A percentile compares a stretch with the other conserved stretches of the same genome.
phyloP scores from a whole-genome alignment of 2,797 vertebrate species.

The Chelidonichthys spinosus region DNA sequence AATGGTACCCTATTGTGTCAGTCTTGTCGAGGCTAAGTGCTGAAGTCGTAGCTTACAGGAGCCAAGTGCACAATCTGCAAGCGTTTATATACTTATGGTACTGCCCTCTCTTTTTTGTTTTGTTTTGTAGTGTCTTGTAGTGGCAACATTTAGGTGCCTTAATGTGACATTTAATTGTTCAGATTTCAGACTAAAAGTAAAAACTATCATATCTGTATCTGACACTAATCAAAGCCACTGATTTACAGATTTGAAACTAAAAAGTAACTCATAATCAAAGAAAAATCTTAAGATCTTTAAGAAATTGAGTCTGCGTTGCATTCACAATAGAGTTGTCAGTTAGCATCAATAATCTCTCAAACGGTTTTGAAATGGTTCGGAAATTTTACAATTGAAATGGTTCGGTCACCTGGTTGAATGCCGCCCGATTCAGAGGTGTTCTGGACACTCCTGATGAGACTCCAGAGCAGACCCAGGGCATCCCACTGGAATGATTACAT shows the following conservation, averaged over 20 bases:
- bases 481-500: conserved; percentile 16
- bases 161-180: neutral
- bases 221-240: neutral
- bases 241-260: neutral
- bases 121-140: neutral
- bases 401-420: neutral
- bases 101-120: neutral
- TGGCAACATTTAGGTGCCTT: too few species aligned
- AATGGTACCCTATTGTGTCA: neutral
- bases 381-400: neutral
- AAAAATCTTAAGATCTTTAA: neutral
- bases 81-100: neutral
- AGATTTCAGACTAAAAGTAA: neutral
- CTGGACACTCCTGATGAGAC: conserved; percentile 5
- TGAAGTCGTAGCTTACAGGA: neutral
- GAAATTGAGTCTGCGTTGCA: conserved; percentile 7
- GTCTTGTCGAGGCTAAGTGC: neutral
- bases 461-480: neutral
- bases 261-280: neutral
- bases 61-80: neutral
- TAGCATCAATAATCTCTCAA: neutral
- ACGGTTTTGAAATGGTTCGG: neutral
- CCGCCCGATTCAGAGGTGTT: neutral
- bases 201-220: neutral
- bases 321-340: conserved; percentile 11